These are phyloP conservation scores for Todus mexicanus DNA, from an alignment of 2,797 vertebrate genomes.

Conservation along the genomic window DNA sequence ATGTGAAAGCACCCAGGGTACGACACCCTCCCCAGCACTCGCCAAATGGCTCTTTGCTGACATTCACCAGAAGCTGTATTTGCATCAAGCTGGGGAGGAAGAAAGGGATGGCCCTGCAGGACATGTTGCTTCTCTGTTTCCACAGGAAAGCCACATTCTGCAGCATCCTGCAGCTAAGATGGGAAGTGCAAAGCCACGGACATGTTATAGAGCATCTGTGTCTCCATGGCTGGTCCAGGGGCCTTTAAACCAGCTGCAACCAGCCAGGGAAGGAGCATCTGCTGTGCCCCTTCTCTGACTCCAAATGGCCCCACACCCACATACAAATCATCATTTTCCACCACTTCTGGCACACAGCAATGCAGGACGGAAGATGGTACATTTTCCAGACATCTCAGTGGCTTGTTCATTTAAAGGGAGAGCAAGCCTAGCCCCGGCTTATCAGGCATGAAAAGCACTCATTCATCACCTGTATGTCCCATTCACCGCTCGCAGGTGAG, in stretches of 20 bases:
- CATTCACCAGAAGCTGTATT: neutral
- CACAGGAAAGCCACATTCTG: neutral
- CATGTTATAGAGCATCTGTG: rapidly evolving
- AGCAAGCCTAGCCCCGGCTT: neutral
- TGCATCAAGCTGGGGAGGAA: neutral
- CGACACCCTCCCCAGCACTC: neutral
- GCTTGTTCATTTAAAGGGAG: neutral
- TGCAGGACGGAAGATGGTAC: neutral
- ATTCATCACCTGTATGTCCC: neutral
- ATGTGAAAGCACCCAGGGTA: neutral
- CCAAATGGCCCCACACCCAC: neutral
- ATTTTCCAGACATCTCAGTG: neutral
- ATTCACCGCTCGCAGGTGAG: neutral
- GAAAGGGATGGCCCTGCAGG: neutral
- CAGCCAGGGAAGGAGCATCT: neutral
- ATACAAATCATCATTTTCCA: neutral
- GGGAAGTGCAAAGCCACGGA: neutral
- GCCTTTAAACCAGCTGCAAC: neutral
- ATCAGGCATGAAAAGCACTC: neutral
- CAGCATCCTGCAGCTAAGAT: neutral
- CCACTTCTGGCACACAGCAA: neutral
- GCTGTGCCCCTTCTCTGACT: neutral
- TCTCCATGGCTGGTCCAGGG: neutral
- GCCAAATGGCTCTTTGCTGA: neutral
- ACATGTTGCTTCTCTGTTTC: neutral